Evolutionary conservation across 1,140 invertebrate species (phyloP), one percentile per base, ranked within the genome.

Genomic region (Habropoda laboriosa): DNA sequence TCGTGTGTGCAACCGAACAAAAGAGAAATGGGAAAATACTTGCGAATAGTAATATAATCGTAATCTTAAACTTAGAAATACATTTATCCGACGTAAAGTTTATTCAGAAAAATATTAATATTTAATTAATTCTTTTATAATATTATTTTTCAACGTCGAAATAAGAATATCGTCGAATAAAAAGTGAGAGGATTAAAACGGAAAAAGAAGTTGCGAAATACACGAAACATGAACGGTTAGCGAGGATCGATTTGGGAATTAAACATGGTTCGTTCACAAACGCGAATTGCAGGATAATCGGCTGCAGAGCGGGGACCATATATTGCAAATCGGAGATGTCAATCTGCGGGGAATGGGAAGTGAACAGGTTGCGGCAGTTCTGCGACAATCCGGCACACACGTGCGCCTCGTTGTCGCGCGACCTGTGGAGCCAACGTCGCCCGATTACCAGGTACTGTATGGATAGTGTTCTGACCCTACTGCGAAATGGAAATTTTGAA

Each of bases 311-410:
- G 98, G 98, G 24, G 99, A 99, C 94, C 98, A 99, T 91, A 98
- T 99, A 86, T 94, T 99, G 57, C 98, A 99, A 94, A 99, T 99
- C 89, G 97, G 98, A 30, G 97, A 98, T 91, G 97, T 98, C 76
- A 97, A 97, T 92, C 94, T 99, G 55, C 96, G 98, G 75, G 97
- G 98, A 82, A 98, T 99, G 98, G 97, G 97, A 7, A 99, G 98
- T 27, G 98, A 99, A 92, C 98, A 98, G 92, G 98, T 99, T 83
- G 98, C 98, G 35, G 96, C 97, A n/a, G 98, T 99, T 70, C 93
- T 99, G 66, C 95, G 98, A 38, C 98, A 99, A 93, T 97, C 97
- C 32, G 98, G 98, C 32, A 97, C 96, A 13, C 96, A 97, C 89
- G 98, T 99, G 40, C 95, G 98, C 3, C 95, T 99, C 61, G 96